Conservation (phyloP, 2,888 invertebrate species). For the Callimorpha dominula region DNA sequence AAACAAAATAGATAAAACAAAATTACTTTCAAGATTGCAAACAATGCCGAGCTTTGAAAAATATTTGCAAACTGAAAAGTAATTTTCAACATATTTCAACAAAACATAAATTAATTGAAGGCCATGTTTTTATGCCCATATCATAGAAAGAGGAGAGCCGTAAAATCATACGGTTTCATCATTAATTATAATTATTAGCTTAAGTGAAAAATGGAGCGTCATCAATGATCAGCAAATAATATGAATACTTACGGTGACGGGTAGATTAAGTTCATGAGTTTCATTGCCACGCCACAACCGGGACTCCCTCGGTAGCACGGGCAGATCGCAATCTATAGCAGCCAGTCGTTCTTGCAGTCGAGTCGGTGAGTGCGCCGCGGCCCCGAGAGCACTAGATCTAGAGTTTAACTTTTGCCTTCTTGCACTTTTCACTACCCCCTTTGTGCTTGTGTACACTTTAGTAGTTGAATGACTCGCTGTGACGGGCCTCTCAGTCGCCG, state of each 20-base stretch:
- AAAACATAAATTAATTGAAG: not conserved
- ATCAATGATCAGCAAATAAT: not conserved
- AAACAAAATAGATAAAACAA: not conserved
- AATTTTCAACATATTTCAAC: not conserved
- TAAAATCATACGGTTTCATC: not conserved
- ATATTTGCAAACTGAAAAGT: not conserved
- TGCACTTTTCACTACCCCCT: slow-evolving; percentile 76
- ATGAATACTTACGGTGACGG: slow-evolving; percentile 86
- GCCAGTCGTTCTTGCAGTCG: slow-evolving; percentile 88
- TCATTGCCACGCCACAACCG: slow-evolving; percentile 91
- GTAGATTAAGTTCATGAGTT: slow-evolving; percentile 89
- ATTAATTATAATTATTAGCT: not conserved
- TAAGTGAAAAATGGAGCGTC: not conserved
- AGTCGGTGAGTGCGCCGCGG: slow-evolving; percentile 73
- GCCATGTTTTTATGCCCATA: not conserved
- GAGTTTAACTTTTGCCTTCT: slow-evolving; percentile 79
- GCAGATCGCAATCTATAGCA: slow-evolving; percentile 89
- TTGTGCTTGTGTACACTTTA: slow-evolving; percentile 73
- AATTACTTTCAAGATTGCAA: not conserved
- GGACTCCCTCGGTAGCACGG: slow-evolving; percentile 88
- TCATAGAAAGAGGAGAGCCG: not conserved
- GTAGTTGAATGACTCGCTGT: slow-evolving; percentile 68
- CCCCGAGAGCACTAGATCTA: slow-evolving; percentile 72
- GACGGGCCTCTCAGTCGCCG: slow-evolving; percentile 68
- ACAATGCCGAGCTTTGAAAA: not conserved